Evolutionary conservation across 2,888 invertebrate species (phyloP).

Genomic region (Cryptosula pallasiana): DNA sequence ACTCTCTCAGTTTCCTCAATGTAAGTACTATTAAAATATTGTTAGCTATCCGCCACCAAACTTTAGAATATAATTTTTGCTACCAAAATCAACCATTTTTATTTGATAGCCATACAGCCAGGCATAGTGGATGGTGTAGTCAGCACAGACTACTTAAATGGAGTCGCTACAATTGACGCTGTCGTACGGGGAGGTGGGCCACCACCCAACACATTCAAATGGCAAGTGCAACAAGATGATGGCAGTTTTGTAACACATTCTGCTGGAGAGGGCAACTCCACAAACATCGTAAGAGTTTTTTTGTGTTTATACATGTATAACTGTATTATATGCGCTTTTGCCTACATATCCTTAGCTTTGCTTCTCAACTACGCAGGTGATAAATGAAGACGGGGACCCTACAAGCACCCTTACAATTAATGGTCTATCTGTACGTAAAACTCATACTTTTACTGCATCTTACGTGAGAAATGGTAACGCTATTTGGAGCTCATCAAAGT

Average conservation of each 20-base stretch:
- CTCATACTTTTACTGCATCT: background rate
- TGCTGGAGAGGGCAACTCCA: background rate
- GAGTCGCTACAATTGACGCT: background rate
- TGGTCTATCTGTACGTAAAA: background rate
- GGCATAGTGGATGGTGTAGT: background rate
- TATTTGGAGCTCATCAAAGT: background rate
- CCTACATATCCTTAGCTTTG: too few relatives aligned
- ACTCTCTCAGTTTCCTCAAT: background rate
- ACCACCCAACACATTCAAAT: background rate
- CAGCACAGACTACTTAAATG: background rate
- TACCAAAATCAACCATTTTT: too few relatives aligned
- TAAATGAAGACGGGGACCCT: background rate
- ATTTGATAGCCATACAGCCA: too few relatives aligned
- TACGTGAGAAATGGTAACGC: background rate
- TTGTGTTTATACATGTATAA: too few relatives aligned
- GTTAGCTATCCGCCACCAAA: too few relatives aligned
- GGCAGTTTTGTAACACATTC: background rate
- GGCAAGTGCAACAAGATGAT: constrained; percentile 1
- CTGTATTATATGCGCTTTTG: too few relatives aligned
- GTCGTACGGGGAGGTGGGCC: background rate
- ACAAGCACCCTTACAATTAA: background rate
- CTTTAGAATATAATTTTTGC: too few relatives aligned
- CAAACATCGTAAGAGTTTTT: background rate
- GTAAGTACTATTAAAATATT: too few relatives aligned
- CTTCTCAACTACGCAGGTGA: background rate